phyloP scores from a whole-genome alignment of 2,888 invertebrate genomes.

The Argyresthia goedartella region DNA sequence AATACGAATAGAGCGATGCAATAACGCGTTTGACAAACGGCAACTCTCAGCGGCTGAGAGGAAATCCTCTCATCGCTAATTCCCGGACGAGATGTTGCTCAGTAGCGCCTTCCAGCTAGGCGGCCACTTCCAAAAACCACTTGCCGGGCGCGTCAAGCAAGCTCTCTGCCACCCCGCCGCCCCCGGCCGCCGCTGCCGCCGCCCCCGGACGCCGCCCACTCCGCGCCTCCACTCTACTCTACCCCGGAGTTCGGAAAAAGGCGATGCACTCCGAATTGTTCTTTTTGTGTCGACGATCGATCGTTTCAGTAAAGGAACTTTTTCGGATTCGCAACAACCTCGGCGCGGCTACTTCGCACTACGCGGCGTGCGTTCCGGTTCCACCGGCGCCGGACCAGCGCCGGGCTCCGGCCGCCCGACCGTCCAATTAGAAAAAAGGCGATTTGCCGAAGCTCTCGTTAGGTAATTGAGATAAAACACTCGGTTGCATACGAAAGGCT shows the following conservation, averaged over 20 bases:
- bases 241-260: constrained; percentile 59
- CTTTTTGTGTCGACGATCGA: constrained; percentile 68
- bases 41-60: not conserved
- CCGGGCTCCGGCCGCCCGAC: constrained; percentile 40
- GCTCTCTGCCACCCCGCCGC: constrained; percentile 21
- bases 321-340: constrained; percentile 28
- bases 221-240: constrained; percentile 44
- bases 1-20: too few relatives aligned
- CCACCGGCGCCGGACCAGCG: too few relatives aligned
- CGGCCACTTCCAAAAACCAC: constrained; percentile 48
- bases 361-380: constrained; percentile 18
- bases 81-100: not conserved
- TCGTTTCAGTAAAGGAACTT: constrained; percentile 65
- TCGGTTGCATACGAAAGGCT: not conserved
- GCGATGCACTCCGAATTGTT: constrained; percentile 67
- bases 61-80: constrained; percentile 5
- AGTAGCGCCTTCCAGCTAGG: constrained; percentile 46
- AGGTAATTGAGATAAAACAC: not conserved
- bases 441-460: constrained; percentile 3
- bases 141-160: constrained; percentile 52
- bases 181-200: constrained; percentile 1
- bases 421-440: constrained; percentile 37
- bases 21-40: not conserved
- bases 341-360: constrained; percentile 42
- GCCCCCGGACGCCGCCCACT: constrained; percentile 23